Conservation (phyloP, 2,888 invertebrate genomes). For the Volucella zonaria region DNA sequence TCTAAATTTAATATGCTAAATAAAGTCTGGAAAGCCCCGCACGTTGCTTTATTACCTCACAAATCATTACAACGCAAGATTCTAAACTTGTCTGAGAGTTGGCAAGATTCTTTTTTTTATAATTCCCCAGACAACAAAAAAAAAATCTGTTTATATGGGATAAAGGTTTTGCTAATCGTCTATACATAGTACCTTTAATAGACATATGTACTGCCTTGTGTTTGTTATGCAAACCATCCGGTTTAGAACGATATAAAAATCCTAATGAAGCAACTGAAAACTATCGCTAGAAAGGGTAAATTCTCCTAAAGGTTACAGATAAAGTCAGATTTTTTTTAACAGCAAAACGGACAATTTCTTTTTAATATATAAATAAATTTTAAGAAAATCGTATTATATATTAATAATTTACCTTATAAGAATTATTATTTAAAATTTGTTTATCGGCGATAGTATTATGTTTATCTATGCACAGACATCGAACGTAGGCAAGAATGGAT, state of each 20-base stretch:
- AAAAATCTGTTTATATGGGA: conserved; percentile 5
- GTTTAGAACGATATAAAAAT: conserved; percentile 36
- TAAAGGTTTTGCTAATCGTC: conserved; percentile 45
- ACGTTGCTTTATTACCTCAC: conserved; percentile 19
- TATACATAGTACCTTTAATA: conserved; percentile 41
- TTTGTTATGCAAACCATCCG: conserved; percentile 49
- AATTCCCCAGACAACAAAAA: neutral
- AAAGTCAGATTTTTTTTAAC: too few species aligned
- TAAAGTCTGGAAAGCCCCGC: conserved; percentile 46
- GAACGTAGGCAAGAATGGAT: too few species aligned
- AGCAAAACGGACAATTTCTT: too few species aligned
- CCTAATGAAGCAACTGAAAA: conserved; percentile 37
- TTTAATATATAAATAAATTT: too few species aligned
- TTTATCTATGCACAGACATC: too few species aligned
- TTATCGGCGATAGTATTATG: too few species aligned
- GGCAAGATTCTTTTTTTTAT: conserved; percentile 25
- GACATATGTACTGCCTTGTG: neutral
- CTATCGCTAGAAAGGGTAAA: conserved; percentile 33
- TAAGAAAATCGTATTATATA: too few species aligned
- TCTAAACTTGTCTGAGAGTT: conserved; percentile 18
- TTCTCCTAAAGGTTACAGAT: conserved; percentile 7
- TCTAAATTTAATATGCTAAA: conserved; percentile 45
- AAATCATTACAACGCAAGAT: conserved; percentile 31
- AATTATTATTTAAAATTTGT: too few species aligned
- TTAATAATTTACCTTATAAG: too few species aligned